These are phyloP conservation scores for Sinohyriopsis cumingii DNA, from an alignment of 2,888 invertebrate genomes.

Conservation along the genomic window DNA sequence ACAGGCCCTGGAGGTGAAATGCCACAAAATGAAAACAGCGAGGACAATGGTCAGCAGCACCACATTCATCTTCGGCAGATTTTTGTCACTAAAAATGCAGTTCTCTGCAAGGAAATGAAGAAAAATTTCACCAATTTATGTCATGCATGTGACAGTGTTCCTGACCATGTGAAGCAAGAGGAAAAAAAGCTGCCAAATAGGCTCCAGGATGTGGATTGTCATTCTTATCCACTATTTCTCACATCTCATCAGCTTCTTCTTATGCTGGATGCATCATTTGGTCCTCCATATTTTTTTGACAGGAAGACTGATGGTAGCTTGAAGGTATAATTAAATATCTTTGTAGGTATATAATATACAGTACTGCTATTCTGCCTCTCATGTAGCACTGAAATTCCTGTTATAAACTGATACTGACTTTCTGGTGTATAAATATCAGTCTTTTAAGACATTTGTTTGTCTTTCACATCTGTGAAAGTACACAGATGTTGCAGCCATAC, in stretches of 20 bases:
- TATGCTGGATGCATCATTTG: slow-evolving; percentile 60
- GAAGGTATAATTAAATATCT: slow-evolving; percentile 21
- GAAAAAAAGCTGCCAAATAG: slow-evolving; percentile 34
- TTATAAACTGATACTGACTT: no score
- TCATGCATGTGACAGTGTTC: slow-evolving; percentile 45
- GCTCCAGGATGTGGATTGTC: slow-evolving; percentile 43
- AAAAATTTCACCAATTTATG: slow-evolving; percentile 62
- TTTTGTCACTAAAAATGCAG: slow-evolving; percentile 63
- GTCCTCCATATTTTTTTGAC: slow-evolving; percentile 53
- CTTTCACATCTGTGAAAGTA: no score
- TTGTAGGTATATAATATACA: no score
- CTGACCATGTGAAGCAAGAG: slow-evolving; percentile 34
- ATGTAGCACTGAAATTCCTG: no score
- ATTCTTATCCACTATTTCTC: slow-evolving; percentile 56
- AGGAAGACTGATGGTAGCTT: slow-evolving; percentile 55
- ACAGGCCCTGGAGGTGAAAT: slow-evolving; percentile 4
- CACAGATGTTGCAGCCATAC: no score
- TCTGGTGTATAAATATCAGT: no score
- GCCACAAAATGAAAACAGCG: slow-evolving; percentile 4
- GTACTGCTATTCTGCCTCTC: no score
- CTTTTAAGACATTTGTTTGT: no score
- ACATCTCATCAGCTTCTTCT: slow-evolving; percentile 59
- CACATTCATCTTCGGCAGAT: slow-evolving; percentile 41
- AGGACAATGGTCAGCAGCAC: slow-evolving; percentile 11
- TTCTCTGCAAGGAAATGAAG: slow-evolving; percentile 61